Base-by-base conservation (phyloP, 1,140 invertebrate species). In the Arion vulgaris region DNA sequence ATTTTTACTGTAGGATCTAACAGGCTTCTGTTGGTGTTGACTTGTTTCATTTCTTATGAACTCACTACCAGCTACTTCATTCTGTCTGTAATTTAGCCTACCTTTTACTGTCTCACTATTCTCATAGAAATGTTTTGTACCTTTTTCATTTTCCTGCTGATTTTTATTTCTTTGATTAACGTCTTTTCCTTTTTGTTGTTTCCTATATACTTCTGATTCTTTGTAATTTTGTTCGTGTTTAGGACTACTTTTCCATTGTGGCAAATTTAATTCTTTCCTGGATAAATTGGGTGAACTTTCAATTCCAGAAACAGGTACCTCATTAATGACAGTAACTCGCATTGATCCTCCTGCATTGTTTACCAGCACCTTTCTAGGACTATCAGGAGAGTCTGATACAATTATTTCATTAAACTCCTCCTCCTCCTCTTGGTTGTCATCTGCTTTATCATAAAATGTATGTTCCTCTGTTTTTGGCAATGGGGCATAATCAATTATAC, bases 241-340 rank as follows among this genome's bases (percentile, higher is more conserved):
- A 5, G 32, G 53, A 41, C 2, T 62, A 41, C 28, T 57, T 45
- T 39, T 78, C 34, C 19, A 32, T n/a, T 57, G 76, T 36, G 17
- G 1, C 32, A 32, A 34, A 38, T 32, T 53, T 0, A 66, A 9
- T 26, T 78, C 62, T 45, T 39, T 62, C 32, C 34, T 23, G 26
- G 53, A 66, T 28, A 39, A 7, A 34, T 7, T 68, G 26, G 51
- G 76, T 17, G 57, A 45, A 34, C 26, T 66, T 26, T 78, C 62
- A 68, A 1, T 66, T 1, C 17, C 68, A 36, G 34, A 28, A 26
- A 17, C 72, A 66, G 80, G 36, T 26, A 17, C 11, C 17, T 77
- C 75, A 38, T 83, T 83, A 36, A 45, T 69, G 32, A 76, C 74
- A 69, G 57, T 83, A 11, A 80, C 71, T 75, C 32, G 73, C 83